Evolutionary conservation across 2,888 invertebrate genomes (phyloP).

Genomic region (Scaptomyza polygonia): DNA sequence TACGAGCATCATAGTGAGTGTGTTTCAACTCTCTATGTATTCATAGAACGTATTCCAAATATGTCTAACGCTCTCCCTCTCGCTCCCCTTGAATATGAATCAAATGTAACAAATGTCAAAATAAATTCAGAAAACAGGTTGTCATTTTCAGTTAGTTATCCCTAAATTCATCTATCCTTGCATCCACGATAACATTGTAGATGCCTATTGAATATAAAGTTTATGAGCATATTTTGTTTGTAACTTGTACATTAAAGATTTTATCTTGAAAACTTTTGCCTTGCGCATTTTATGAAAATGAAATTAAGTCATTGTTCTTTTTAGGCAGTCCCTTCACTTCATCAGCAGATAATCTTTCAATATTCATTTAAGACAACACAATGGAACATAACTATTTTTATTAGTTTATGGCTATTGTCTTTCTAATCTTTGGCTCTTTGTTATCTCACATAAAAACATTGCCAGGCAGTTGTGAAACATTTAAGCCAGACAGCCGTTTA

Average conservation of each 20-base stretch:
- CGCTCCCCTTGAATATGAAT: constrained; percentile 42
- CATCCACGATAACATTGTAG: neutral
- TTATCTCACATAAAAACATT: neutral
- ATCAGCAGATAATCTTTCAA: neutral
- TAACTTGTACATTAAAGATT: neutral
- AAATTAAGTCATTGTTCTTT: neutral
- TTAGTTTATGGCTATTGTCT: neutral
- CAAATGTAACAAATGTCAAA: constrained; percentile 37
- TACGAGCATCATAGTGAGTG: constrained; percentile 37
- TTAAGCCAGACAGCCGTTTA: constrained; percentile 27
- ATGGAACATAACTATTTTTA: neutral
- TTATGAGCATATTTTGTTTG: constrained; percentile 1
- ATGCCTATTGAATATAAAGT: neutral
- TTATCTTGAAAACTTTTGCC: neutral
- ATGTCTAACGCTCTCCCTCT: constrained; percentile 9
- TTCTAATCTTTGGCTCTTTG: constrained; percentile 3
- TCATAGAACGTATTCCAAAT: constrained; percentile 38
- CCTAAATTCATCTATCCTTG: neutral
- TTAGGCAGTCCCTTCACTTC: neutral
- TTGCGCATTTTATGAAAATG: neutral
- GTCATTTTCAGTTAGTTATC: constrained; percentile 11
- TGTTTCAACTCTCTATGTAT: constrained; percentile 28
- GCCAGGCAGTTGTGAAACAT: neutral
- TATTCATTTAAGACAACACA: neutral
- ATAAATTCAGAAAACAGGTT: constrained; percentile 17